Base-by-base conservation (phyloP, 2,888 invertebrate genomes). In the Xiphydria camelus region DNA sequence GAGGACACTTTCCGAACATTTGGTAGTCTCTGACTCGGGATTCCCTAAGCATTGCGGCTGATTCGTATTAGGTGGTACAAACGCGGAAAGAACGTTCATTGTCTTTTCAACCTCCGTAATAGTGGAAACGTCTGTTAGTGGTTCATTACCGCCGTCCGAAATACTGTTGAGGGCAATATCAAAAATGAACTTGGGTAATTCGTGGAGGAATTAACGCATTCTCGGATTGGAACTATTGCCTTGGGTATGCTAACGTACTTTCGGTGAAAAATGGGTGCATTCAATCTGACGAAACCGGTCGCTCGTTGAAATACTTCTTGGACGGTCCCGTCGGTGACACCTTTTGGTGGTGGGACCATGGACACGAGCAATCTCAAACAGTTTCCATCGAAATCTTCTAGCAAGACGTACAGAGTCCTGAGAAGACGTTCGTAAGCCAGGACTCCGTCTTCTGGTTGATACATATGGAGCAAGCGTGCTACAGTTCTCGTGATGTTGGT, bases 401-500 rank as follows among this genome's bases (percentile, higher is more conserved):
- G 49, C 19, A 68, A 50, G 18, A 54, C 40, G 17, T 54, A 50
- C 9, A 70, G 48, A 4, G 65, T 65, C 33, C 57, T 57, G 6
- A 70, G 47, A 4, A 68, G 51, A 39, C 53, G 52, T 42, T 65
- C 65, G 18, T 70, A 70, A 14, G 62, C 64, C 7, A 47, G 29
- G 44, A 70, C 55, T 18, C 68, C 68, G 39, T 66, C 65, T 23
- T 70, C 59, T 1, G 70, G 66, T 36, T 66, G 63, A 45, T 70
- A 70, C 49, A 64, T 62, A 35, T 60, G 61, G 14, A 70, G 35
- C 26, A 70, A 55, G 39, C 59, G 58, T 7, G 62, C 65, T 6
- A 70, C 59, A 4, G 59, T 61, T 42, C 52, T 61, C 4, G 62
- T 56, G 7, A 64, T 56, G 39, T 62, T 59, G 18, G 59, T 60